Conservation (phyloP, 1,140 invertebrate species). For the Lepidurus arcticus region DNA sequence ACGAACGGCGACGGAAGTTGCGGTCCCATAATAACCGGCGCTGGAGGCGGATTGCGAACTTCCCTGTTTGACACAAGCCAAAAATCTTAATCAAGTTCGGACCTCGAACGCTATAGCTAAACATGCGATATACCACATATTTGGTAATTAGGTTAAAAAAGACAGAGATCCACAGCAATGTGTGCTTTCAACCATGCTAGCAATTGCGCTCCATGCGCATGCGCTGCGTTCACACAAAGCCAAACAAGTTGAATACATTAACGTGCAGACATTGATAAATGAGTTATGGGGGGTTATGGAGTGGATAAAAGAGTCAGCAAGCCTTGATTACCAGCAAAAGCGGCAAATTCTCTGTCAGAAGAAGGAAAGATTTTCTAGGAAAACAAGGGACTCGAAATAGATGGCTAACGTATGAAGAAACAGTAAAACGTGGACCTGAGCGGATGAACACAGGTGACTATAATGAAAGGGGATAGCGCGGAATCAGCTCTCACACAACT, state of each 20-base stretch:
- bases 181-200: too few relatives aligned
- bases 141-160: too few relatives aligned
- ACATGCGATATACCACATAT: too few relatives aligned
- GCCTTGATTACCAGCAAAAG: too few relatives aligned
- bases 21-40: neutral
- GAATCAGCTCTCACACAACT: neutral
- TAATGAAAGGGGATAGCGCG: neutral
- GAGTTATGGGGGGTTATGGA: too few relatives aligned
- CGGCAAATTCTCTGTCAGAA: neutral
- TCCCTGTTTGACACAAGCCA: constrained; percentile 29
- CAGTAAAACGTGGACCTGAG: constrained; percentile 3
- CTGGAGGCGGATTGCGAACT: constrained; percentile 16
- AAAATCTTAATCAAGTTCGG: constrained; percentile 22
- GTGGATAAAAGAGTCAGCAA: too few relatives aligned
- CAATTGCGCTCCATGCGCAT: too few relatives aligned
- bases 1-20: constrained; percentile 39
- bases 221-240: too few relatives aligned
- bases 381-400: neutral
- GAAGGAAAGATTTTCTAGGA: neutral
- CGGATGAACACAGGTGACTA: constrained; percentile 13
- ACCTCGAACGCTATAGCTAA: neutral
- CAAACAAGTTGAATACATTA: too few relatives aligned
- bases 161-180: too few relatives aligned
- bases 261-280: too few relatives aligned
- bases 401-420: neutral